These are phyloP conservation scores for Limnephilus auricula DNA, from an alignment of 2,888 invertebrate species.

Conservation along the genomic window DNA sequence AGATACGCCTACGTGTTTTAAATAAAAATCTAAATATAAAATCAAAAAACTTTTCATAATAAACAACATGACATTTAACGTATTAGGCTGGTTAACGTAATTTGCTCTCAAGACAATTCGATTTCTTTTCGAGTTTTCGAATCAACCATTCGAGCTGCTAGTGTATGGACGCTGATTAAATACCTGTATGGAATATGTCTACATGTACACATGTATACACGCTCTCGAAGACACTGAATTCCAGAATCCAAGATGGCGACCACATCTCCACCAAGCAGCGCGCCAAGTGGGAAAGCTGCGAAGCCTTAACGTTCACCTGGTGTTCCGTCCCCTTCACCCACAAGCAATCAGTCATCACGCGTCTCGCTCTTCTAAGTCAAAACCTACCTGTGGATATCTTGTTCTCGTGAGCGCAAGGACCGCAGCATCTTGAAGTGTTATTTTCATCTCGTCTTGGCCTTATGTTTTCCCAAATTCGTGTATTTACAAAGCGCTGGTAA, in stretches of 20 bases:
- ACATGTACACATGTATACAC: slow-evolving; percentile 29
- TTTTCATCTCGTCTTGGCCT: slow-evolving; percentile 19
- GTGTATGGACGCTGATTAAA: slow-evolving; percentile 22
- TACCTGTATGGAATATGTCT: slow-evolving; percentile 24
- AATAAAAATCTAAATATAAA: no score
- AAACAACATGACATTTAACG: no score
- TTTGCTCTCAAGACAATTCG: background rate
- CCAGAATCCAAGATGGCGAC: slow-evolving; percentile 64
- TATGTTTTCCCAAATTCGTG: slow-evolving; percentile 5
- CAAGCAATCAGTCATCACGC: background rate
- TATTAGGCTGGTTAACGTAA: background rate
- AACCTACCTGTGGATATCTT: slow-evolving; percentile 38
- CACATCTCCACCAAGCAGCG: slow-evolving; percentile 46
- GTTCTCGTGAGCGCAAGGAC: slow-evolving; percentile 17
- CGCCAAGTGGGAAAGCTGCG: slow-evolving; percentile 59
- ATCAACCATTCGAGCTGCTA: background rate
- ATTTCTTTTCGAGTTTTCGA: background rate
- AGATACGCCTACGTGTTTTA: no score
- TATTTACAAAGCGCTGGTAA: background rate
- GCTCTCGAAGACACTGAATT: slow-evolving; percentile 29
- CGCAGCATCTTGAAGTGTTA: slow-evolving; percentile 19
- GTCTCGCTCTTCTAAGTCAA: slow-evolving; percentile 37
- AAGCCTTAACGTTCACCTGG: slow-evolving; percentile 44
- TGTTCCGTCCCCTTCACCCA: background rate
- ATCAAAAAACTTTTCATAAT: no score